These are phyloP conservation scores for Corythaeola cristata DNA, from an alignment of 2,113 vertebrate genomes.

Conservation along the genomic window DNA sequence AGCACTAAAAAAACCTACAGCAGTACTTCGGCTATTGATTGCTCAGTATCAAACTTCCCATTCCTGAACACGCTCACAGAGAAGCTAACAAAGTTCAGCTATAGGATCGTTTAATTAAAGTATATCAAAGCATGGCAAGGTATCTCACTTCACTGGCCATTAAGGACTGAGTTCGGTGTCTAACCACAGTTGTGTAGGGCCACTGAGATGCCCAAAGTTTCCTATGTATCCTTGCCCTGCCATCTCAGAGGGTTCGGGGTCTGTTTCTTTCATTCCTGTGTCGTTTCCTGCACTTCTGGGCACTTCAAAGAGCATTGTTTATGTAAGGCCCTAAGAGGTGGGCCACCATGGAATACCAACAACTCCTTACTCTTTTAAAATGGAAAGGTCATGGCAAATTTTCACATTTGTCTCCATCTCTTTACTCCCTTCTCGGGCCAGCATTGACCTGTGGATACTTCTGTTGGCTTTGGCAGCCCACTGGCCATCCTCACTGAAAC, in stretches of 20 bases:
- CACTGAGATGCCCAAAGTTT: background rate
- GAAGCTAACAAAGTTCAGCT: background rate
- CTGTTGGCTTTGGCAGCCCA: background rate
- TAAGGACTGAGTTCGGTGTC: accelerated
- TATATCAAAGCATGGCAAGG: background rate
- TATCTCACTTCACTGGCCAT: background rate
- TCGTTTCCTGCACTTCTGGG: accelerated
- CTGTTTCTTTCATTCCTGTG: background rate
- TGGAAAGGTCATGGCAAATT: background rate
- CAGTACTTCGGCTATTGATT: accelerated
- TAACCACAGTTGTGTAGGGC: background rate
- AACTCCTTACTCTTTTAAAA: background rate
- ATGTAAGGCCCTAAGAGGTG: background rate
- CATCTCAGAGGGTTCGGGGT: background rate
- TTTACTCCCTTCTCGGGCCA: background rate
- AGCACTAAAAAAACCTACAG: background rate
- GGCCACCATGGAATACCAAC: background rate
- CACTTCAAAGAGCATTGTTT: background rate
- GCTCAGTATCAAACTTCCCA: background rate
- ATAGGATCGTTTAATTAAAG: background rate
- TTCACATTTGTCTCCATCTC: background rate
- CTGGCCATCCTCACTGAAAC: too few relatives aligned
- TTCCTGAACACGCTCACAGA: background rate
- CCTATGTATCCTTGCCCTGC: background rate
- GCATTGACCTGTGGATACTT: too few relatives aligned